phyloP scores from a whole-genome alignment of 2,113 vertebrate genomes.

The Chrysemys picta region DNA sequence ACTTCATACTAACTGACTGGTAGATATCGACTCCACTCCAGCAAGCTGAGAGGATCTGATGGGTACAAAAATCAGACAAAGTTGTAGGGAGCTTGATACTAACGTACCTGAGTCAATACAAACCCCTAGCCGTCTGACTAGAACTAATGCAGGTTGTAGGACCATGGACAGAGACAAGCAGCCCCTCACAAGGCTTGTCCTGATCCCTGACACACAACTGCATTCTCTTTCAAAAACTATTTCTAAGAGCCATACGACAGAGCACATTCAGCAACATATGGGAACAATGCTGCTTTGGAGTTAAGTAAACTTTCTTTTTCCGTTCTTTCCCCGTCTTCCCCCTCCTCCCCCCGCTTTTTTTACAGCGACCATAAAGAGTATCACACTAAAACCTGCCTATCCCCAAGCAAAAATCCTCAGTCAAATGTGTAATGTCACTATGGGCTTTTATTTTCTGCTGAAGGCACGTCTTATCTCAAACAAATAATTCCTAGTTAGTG shows the following conservation, averaged over 20 bases:
- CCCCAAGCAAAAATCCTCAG: rapidly evolving
- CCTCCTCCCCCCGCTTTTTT: no score
- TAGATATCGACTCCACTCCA: background rate
- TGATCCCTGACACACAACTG: background rate
- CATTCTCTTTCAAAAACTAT: background rate
- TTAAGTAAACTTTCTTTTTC: background rate
- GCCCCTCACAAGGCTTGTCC: background rate
- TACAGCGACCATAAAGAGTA: background rate
- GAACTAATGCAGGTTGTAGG: conserved; percentile 26
- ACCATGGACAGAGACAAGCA: conserved; percentile 74
- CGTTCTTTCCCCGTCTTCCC: no score
- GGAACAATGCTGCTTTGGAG: background rate
- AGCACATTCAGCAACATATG: background rate
- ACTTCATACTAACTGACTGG: background rate
- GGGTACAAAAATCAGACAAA: background rate
- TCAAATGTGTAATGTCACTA: rapidly evolving
- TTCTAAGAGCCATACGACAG: background rate
- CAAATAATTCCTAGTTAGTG: rapidly evolving
- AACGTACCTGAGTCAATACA: background rate
- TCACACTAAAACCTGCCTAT: background rate
- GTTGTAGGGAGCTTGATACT: background rate
- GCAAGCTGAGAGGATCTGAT: background rate
- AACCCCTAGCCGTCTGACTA: background rate
- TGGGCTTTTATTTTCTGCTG: background rate
- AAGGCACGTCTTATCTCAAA: background rate